Percentiles rank a stretch among this genome's conserved stretches.
These are phyloP conservation scores for Hozukius guyotensis DNA, from an alignment of 2,797 vertebrate species.

Conservation along the genomic window DNA sequence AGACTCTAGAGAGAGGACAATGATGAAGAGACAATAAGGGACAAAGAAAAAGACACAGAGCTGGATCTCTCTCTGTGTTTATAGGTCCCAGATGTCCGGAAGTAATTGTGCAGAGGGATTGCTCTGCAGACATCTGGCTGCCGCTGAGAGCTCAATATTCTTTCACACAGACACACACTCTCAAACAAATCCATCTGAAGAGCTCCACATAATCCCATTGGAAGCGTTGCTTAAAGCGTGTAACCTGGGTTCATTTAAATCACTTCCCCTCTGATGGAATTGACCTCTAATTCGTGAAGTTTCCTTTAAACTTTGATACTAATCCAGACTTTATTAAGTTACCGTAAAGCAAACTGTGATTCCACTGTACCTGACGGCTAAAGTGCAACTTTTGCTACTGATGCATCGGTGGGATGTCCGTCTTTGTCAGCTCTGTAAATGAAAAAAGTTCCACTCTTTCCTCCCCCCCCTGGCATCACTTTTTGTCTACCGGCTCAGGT, in stretches of 20 bases:
- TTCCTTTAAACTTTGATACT: constrained; percentile 19
- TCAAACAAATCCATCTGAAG: constrained; percentile 60
- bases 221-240: constrained; percentile 52
- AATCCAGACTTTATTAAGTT: background rate
- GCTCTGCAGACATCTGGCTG: constrained; percentile 76
- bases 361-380: background rate
- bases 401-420: background rate
- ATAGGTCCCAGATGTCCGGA: constrained; percentile 79
- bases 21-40: constrained; percentile 56
- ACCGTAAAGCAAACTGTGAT: background rate
- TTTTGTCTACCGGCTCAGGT: constrained; percentile 23
- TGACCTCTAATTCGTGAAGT: constrained; percentile 20
- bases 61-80: constrained; percentile 56
- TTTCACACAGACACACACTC: constrained; percentile 29
- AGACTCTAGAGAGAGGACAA: constrained; percentile 41
- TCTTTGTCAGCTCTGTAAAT: constrained; percentile 21
- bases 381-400: background rate
- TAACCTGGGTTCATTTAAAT: constrained; percentile 69
- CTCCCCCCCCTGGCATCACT: background rate
- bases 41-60: constrained; percentile 40
- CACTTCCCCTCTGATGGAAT: constrained; percentile 34
- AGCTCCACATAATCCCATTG: constrained; percentile 62
- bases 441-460: background rate
- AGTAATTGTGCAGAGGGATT: constrained; percentile 78
- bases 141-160: constrained; percentile 61